phyloP scores from a whole-genome alignment of 1,140 invertebrate species.

The Zaprionus ghesquierei region DNA sequence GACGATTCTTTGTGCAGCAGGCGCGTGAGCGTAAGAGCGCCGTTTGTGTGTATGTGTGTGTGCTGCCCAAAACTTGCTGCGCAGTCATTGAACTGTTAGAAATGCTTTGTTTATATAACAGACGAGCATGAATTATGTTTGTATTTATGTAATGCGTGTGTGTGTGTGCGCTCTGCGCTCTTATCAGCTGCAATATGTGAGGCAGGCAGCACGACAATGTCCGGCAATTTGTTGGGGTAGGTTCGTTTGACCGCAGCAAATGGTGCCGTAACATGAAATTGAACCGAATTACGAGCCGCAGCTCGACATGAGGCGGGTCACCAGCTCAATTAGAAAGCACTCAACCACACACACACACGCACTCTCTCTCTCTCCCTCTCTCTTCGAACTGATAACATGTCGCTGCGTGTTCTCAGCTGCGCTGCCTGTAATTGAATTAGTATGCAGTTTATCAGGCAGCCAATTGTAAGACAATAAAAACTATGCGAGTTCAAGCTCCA shows the following conservation, averaged over 20 bases:
- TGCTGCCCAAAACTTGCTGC: background rate
- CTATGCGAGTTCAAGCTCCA: constrained; percentile 34
- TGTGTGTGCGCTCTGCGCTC: background rate
- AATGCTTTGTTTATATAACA: constrained; percentile 23
- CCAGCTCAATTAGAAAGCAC: constrained; percentile 58
- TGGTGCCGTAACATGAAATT: constrained; percentile 62
- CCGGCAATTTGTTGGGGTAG: constrained; percentile 57
- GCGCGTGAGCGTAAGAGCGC: background rate
- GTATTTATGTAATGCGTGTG: too few species aligned
- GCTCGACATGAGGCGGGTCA: constrained; percentile 39
- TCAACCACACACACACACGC: background rate
- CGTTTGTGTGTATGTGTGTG: background rate
- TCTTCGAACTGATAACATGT: constrained; percentile 45
- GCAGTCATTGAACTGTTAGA: constrained; percentile 51
- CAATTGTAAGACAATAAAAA: constrained; percentile 66
- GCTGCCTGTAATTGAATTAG: constrained; percentile 57
- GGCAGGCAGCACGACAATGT: background rate
- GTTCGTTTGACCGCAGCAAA: constrained; percentile 42
- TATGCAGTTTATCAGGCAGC: constrained; percentile 53
- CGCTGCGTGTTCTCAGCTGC: constrained; percentile 15
- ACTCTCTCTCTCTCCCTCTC: background rate
- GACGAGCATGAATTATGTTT: background rate
- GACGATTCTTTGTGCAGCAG: constrained; percentile 1
- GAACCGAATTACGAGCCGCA: constrained; percentile 28
- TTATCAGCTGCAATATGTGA: constrained; percentile 47